Evolutionary conservation across 2,797 vertebrate genomes (phyloP).

Genomic region (Ataeniobius toweri): DNA sequence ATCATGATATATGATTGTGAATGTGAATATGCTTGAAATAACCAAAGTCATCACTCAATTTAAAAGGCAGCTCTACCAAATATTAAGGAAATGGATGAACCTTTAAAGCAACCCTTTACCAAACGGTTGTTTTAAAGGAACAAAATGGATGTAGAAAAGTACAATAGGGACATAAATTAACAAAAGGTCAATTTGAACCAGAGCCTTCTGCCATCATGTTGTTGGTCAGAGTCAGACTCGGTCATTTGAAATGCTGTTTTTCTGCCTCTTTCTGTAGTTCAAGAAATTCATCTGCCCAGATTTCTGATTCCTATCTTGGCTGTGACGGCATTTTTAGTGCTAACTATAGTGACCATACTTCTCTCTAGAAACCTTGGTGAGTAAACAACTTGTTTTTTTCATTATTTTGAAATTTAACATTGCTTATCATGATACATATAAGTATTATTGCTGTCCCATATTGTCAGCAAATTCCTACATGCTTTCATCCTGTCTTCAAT

Average conservation of each 20-base stretch:
- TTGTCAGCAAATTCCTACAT: neutral
- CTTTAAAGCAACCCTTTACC: too few species aligned
- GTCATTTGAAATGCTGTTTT: constrained; percentile 17
- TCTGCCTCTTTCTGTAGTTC: constrained; percentile 21
- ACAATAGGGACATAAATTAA: neutral
- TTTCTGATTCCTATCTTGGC: constrained; percentile 58
- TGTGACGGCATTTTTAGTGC: constrained; percentile 27
- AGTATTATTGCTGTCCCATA: neutral
- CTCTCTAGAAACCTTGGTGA: constrained; percentile 55
- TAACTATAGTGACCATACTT: constrained; percentile 49
- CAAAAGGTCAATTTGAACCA: neutral
- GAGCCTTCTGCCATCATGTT: neutral
- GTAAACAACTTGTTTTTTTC: constrained; percentile 15
- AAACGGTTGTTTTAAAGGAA: neutral
- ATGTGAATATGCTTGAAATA: too few species aligned
- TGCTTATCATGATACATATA: neutral
- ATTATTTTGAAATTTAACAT: neutral
- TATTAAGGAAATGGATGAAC: too few species aligned
- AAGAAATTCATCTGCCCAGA: constrained; percentile 26
- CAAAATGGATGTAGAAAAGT: neutral
- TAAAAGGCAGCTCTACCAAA: too few species aligned
- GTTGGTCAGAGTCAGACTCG: constrained; percentile 1
- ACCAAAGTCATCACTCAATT: too few species aligned
- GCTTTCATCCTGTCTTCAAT: neutral
- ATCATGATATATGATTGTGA: too few species aligned